Base-by-base conservation (phyloP, 2,797 vertebrate genomes). In the Oryzias dopingdopingensis region DNA sequence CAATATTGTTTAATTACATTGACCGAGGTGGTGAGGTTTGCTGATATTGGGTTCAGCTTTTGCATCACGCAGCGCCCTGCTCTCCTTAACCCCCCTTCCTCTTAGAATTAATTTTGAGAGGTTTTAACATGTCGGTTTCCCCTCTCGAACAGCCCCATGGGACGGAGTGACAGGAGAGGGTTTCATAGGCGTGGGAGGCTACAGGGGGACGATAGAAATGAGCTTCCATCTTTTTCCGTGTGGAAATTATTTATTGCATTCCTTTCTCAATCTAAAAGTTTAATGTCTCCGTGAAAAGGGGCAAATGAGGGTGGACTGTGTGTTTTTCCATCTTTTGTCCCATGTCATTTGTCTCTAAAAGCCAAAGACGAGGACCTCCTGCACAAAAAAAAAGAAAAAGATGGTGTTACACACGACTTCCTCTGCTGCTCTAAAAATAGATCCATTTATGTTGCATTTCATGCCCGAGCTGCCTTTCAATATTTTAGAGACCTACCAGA, bases 401-500 rank as follows among this genome's bases (percentile, higher is more conserved):
- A 52, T 65, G 63, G 14, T 20, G 52, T 80, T 79, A 75, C 84
- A 71, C 86, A 75, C 53, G 68, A 71, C 76, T 77, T 85, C 80
- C 67, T 63, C 68, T 74, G 68, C 66, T 14, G 0, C 18, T 3
- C 84, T 89, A 89, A 85, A 89, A 87, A 90, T 89, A 87, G 77
- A 82, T 65, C 69, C 80, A 86, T 86, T 85, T 86, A 86, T 84
- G 82, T 84, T 82, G 76, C 81, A 88, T 88, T 87, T 84, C 81
- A 88, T 79, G 83, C 80, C 79, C 80, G 80, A 85, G 74, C 73
- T 81, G 53, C 16, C 72, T 64, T 71, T 88, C 83, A 86, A 87
- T 83, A 88, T 88, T 87, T 88, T 72, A 86, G 64, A 76, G 72
- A 56, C 71, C 76, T 71, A 70, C 60, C 58, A 72, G 79, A 83